phyloP scores from a whole-genome alignment of 2,113 vertebrate genomes.

The Callocephalon fimbriatum region DNA sequence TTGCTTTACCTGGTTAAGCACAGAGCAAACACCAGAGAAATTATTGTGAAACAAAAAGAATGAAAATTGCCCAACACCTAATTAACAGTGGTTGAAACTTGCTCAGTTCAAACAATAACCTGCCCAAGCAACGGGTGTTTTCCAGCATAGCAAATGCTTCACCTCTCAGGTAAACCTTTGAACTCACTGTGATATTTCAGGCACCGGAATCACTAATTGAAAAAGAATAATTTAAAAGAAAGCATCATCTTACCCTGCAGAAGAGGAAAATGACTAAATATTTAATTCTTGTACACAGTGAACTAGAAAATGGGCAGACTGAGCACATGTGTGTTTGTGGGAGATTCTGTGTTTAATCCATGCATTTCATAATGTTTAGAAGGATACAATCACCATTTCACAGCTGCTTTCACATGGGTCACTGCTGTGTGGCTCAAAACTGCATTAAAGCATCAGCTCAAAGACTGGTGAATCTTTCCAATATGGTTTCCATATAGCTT shows the following conservation, averaged over 20 bases:
- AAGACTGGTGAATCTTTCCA: neutral
- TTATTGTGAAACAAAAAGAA: neutral
- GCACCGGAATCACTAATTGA: slow-evolving; percentile 9
- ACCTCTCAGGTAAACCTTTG: slow-evolving; percentile 66
- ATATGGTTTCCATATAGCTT: neutral
- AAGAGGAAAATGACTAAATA: neutral
- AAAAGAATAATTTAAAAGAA: slow-evolving; percentile 29
- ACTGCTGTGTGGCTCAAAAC: neutral
- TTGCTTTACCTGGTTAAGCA: slow-evolving; percentile 43
- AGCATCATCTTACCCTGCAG: neutral
- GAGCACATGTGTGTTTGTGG: neutral
- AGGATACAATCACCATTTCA: neutral
- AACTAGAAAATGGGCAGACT: neutral
- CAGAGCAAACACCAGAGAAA: slow-evolving; percentile 19
- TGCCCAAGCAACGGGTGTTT: neutral
- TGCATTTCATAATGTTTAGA: neutral
- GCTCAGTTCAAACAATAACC: slow-evolving; percentile 34
- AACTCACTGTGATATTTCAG: neutral
- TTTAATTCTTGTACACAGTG: neutral
- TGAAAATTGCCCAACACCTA: neutral
- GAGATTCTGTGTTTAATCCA: neutral
- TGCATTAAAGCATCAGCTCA: neutral
- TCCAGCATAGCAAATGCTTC: slow-evolving; percentile 42
- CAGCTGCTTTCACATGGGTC: neutral
- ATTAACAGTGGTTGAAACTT: slow-evolving; percentile 58